Percentiles rank a stretch among this genome's conserved stretches.
Evolutionary conservation across 2,888 invertebrate species (phyloP).

Genomic region (Pristionchus japonicus): DNA sequence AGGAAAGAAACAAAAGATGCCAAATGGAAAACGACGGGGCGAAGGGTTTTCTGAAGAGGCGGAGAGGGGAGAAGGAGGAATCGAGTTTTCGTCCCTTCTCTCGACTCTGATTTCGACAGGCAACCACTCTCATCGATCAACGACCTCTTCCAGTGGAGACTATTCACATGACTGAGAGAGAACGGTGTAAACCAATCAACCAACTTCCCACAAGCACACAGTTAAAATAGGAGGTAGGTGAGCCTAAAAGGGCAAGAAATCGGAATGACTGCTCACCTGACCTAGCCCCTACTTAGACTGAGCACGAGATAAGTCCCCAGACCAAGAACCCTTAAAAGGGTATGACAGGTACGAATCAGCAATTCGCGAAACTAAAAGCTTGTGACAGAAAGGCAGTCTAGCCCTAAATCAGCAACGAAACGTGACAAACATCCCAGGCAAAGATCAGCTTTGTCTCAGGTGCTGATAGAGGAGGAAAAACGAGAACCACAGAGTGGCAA

Average conservation of each 20-base stretch:
- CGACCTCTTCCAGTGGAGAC: neutral
- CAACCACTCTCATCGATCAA: neutral
- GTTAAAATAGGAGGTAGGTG: neutral
- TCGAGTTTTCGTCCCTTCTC: neutral
- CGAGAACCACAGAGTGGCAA: neutral
- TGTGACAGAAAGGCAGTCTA: no score
- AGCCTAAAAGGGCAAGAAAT: neutral
- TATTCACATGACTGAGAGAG: neutral
- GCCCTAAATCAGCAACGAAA: no score
- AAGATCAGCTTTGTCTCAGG: no score
- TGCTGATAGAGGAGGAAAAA: neutral
- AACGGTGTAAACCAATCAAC: neutral
- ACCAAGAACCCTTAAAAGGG: neutral
- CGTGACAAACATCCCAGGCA: no score
- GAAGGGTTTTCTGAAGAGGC: neutral
- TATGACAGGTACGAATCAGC: no score
- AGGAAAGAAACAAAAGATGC: constrained; percentile 30
- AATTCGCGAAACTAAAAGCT: no score
- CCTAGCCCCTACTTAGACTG: neutral
- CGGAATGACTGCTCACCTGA: neutral
- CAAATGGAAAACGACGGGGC: constrained; percentile 36
- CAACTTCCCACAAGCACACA: neutral
- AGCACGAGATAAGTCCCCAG: neutral
- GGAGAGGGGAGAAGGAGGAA: neutral
- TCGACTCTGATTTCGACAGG: neutral